A percentile compares a stretch with the other conserved stretches of the same genome.
phyloP scores from a whole-genome alignment of 2,888 invertebrate species.

The Dysmachus trigonus region DNA sequence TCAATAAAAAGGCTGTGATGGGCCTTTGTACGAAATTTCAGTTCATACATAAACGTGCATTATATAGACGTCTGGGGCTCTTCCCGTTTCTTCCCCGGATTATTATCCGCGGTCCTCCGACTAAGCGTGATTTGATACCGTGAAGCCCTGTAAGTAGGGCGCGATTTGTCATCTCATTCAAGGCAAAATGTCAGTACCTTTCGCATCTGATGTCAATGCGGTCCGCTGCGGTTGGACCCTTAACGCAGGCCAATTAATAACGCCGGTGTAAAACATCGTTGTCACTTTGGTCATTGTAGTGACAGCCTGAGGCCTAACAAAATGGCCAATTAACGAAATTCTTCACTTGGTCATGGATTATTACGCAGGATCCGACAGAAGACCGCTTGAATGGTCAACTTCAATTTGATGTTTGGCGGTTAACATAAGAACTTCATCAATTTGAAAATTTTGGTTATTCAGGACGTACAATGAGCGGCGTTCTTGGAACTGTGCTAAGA shows the following conservation, averaged over 20 bases:
- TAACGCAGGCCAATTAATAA: constrained; percentile 11
- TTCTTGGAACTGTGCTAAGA: neutral
- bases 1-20: constrained; percentile 46
- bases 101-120: constrained; percentile 22
- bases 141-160: constrained; percentile 22
- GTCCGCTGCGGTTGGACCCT: neutral
- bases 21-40: constrained; percentile 28
- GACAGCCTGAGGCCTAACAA: neutral
- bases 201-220: neutral
- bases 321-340: constrained; percentile 1
- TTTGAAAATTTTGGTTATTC: neutral
- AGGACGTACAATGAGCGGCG: neutral
- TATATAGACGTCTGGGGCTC: constrained; percentile 18
- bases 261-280: neutral
- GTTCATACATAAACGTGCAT: neutral
- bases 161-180: constrained; percentile 44
- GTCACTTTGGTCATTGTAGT: constrained; percentile 5
- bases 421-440: neutral
- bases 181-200: constrained; percentile 26
- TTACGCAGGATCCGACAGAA: neutral
- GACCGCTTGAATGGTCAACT: neutral
- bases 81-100: constrained; percentile 20
- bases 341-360: neutral
- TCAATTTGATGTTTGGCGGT: neutral
- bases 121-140: constrained; percentile 23